phyloP scores from a whole-genome alignment of 2,113 vertebrate species.

The Limnothrissa miodon region DNA sequence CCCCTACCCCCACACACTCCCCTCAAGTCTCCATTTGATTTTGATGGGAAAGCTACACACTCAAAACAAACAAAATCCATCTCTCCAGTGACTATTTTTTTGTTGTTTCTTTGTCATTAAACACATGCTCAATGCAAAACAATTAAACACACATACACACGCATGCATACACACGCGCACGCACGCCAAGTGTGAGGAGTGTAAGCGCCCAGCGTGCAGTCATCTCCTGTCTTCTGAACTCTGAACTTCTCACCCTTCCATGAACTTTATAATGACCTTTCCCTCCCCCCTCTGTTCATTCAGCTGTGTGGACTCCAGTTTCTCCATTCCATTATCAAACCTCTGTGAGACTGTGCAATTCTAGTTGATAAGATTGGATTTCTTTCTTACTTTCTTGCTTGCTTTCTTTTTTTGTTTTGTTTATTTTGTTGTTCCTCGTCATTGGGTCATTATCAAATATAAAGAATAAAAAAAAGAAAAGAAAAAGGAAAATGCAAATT shows the following conservation, averaged over 20 bases:
- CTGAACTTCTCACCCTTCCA: slow-evolving; percentile 79
- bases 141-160: slow-evolving; percentile 2
- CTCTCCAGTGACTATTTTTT: slow-evolving; percentile 69
- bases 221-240: slow-evolving; percentile 83
- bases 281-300: slow-evolving; percentile 80
- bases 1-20: slow-evolving; percentile 61
- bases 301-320: slow-evolving; percentile 78
- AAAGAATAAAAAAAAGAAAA: slow-evolving; percentile 60
- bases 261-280: slow-evolving; percentile 81
- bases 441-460: slow-evolving; percentile 73
- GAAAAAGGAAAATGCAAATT: slow-evolving; percentile 45
- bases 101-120: slow-evolving; percentile 72
- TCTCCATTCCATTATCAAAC: slow-evolving; percentile 80
- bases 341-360: slow-evolving; percentile 83
- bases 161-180: no score
- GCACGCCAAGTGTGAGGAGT: slow-evolving; percentile 61
- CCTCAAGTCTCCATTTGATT: slow-evolving; percentile 72
- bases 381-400: slow-evolving; percentile 50
- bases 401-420: slow-evolving; percentile 55
- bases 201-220: slow-evolving; percentile 74
- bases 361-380: slow-evolving; percentile 78
- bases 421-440: slow-evolving; percentile 71
- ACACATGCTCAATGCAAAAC: slow-evolving; percentile 58
- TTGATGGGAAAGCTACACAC: slow-evolving; percentile 71
- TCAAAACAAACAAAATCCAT: slow-evolving; percentile 62